phyloP scores from a whole-genome alignment of 2,797 vertebrate species.

The Micromesistius poutassou region DNA sequence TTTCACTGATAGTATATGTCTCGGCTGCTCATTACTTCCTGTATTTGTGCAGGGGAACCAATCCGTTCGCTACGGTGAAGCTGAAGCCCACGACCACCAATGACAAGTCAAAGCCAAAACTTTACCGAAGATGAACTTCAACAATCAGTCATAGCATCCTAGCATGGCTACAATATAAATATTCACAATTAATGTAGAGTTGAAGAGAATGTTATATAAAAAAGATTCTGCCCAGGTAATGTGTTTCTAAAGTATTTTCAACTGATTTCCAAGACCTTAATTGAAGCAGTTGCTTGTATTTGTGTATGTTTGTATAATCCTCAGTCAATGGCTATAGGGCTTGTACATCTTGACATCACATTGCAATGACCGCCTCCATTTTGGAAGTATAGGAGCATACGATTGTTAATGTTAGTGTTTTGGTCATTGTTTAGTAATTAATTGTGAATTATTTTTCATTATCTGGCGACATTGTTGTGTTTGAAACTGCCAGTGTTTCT shows the following conservation, averaged over 20 bases:
- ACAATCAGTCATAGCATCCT: neutral
- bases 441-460: no score
- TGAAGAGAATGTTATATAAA: neutral
- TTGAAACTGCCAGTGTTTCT: no score
- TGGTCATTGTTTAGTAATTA: no score
- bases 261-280: neutral
- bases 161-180: neutral
- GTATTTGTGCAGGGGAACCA: slow-evolving; percentile 80
- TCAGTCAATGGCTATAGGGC: neutral
- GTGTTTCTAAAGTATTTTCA: neutral
- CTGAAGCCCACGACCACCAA: slow-evolving; percentile 88
- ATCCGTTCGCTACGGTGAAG: slow-evolving; percentile 94
- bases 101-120: slow-evolving; percentile 81
- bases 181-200: neutral
- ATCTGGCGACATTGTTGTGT: no score
- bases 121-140: slow-evolving; percentile 40
- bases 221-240: neutral
- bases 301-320: neutral
- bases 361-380: no score
- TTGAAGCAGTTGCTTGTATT: neutral
- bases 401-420: no score
- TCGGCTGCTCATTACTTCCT: slow-evolving; percentile 3
- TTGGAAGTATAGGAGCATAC: no score
- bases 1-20: neutral
- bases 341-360: no score